These are phyloP conservation scores for Thripadectes ignobilis DNA, from an alignment of 2,797 vertebrate species.

Conservation along the genomic window DNA sequence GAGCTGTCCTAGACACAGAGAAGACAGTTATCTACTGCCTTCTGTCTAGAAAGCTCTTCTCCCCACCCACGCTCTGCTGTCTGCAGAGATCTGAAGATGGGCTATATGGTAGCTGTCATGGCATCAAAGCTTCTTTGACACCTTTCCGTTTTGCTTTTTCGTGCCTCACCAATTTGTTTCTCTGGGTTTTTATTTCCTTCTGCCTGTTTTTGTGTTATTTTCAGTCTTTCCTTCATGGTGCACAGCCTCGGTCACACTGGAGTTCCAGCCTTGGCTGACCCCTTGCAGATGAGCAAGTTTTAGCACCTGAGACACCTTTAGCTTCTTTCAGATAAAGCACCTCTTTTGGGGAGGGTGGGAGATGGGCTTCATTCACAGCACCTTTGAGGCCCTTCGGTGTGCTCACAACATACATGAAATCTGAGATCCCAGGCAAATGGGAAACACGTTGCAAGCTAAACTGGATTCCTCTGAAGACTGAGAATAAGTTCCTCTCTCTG, in stretches of 20 bases:
- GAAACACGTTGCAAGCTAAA: not conserved
- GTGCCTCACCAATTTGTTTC: not conserved
- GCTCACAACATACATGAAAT: not conserved
- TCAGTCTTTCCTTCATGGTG: not conserved
- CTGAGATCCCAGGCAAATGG: not conserved
- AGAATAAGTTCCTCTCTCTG: not conserved
- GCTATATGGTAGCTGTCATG: conserved; percentile 1
- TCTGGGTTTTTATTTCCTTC: not conserved
- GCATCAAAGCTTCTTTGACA: conserved; percentile 20
- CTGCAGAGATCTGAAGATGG: conserved; percentile 15
- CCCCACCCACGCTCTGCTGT: not conserved
- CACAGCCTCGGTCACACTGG: not conserved
- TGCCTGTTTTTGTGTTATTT: not conserved
- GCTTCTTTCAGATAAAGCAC: not conserved
- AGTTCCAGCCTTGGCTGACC: not conserved
- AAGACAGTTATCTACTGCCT: not conserved
- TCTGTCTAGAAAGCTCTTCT: not conserved
- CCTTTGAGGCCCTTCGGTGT: not conserved
- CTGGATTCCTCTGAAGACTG: not conserved
- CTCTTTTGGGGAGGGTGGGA: not conserved
- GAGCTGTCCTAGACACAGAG: not conserved
- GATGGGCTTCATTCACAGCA: not conserved
- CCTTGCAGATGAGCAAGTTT: not conserved
- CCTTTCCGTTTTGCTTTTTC: conserved; percentile 13
- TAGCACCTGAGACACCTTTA: not conserved